Evolutionary conservation across 2,888 invertebrate genomes (phyloP), one percentile per base, ranked within the genome.

Genomic region (Drepanosiphum platanoidis): DNA sequence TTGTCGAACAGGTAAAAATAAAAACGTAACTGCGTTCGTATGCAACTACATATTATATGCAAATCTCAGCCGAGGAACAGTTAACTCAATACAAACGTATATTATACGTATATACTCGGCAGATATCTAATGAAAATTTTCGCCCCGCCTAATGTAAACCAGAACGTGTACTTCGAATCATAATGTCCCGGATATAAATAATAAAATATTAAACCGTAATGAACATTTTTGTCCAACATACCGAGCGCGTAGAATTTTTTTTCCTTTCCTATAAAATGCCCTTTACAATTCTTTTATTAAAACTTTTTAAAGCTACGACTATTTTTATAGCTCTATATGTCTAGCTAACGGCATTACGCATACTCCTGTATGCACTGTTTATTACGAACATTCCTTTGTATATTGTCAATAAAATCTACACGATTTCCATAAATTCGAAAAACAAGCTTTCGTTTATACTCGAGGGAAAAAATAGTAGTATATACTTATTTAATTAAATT

Each of bases 361-460:
- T 30, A 64, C 13, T 30, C 30, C 30, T 78, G 64, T 78, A 78
- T 64, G 61, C 30, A 64, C 64, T 32, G 64, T 78, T 78, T 78
- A 78, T 78, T 64, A 64, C 64, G 2, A 7, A 39, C 30, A 42
- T 78, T 64, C 22, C 22, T 64, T 64, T 64, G 39, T 78, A 78
- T 78, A 78, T 32, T 64, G 78, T 78, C 78, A 64, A 78, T 64
- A 78, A 78, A 78, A 64, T 64, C 61, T 64, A 64, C 30, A 42
- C 11, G 11, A 42, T 78, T 75, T 78, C 78, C 64, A 39, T 64
- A 42, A 64, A 36, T 36, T 34, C 58, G 27, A 72, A 74, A 75
- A 42, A 42, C 9, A 42, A 74, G 46, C 32, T 52, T 74, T 74
- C 5, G 11, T 66, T 32, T 13, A n/a, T n/a, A 27, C 27, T 27